These are phyloP conservation scores for Plectrocnemia conspersa DNA, from an alignment of 1,140 invertebrate genomes.

Conservation along the genomic window DNA sequence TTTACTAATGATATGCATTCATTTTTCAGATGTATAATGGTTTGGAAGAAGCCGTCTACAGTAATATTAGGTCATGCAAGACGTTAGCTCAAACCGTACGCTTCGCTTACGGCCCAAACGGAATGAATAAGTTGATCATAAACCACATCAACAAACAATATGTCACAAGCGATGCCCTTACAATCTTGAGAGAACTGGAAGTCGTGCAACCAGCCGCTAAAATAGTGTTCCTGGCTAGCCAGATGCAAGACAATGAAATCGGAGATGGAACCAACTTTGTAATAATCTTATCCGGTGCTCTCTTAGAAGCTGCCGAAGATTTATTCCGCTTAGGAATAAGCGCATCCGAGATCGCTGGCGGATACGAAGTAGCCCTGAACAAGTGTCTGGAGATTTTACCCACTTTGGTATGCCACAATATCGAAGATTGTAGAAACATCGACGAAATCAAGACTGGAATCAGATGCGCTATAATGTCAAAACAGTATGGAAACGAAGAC, in stretches of 20 bases:
- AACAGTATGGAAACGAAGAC: slow-evolving; percentile 97
- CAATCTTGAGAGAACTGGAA: slow-evolving; percentile 93
- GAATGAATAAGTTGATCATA: slow-evolving; percentile 99
- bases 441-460: slow-evolving; percentile 69
- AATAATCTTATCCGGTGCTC: slow-evolving; percentile 86
- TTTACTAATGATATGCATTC: too few relatives aligned
- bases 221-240: slow-evolving; percentile 88
- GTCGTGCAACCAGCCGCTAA: slow-evolving; percentile 99
- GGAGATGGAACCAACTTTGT: slow-evolving; percentile 99
- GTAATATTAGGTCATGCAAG: slow-evolving; percentile 95
- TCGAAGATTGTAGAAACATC: slow-evolving; percentile 72
- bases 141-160: slow-evolving; percentile 99
- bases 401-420: slow-evolving; percentile 71
- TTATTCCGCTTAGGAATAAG: slow-evolving; percentile 90
- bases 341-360: slow-evolving; percentile 90
- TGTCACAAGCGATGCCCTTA: slow-evolving; percentile 98
- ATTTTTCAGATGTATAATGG: slow-evolving; percentile 85
- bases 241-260: slow-evolving; percentile 98
- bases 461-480: slow-evolving; percentile 87
- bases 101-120: slow-evolving; percentile 96
- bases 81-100: slow-evolving; percentile 88
- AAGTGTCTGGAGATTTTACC: slow-evolving; percentile 87
- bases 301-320: slow-evolving; percentile 89
- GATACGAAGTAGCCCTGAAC: slow-evolving; percentile 87
- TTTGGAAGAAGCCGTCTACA: slow-evolving; percentile 93